Evolutionary conservation across 2,797 vertebrate genomes (phyloP).

Genomic region (Pelobates cultripes): DNA sequence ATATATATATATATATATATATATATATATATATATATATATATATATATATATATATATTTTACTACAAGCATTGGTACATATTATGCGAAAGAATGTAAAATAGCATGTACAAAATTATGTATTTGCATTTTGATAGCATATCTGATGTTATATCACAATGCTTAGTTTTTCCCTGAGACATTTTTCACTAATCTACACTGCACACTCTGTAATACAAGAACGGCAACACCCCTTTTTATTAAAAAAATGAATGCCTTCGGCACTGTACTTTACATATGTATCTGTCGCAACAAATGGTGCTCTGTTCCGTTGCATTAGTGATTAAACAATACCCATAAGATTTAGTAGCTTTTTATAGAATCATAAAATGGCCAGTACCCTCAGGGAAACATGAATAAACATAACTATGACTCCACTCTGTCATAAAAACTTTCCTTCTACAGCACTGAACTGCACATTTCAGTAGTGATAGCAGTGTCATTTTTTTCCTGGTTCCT

Average conservation of each 20-base stretch:
- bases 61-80: too few species aligned
- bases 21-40: too few species aligned
- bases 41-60: too few species aligned
- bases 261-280: constrained; percentile 25
- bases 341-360: constrained; percentile 31
- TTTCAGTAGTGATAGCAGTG: constrained; percentile 34
- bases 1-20: too few species aligned
- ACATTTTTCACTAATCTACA: constrained; percentile 11
- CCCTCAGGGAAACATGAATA: constrained; percentile 42
- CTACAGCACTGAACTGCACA: constrained; percentile 24
- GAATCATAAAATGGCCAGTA: constrained; percentile 27
- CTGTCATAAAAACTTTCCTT: constrained; percentile 35
- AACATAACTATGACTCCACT: constrained; percentile 37
- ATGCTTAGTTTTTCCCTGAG: not conserved
- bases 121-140: too few species aligned
- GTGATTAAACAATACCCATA: constrained; percentile 33
- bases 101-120: too few species aligned
- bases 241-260: constrained; percentile 25
- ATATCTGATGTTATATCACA: too few species aligned
- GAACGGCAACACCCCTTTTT: not conserved
- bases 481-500: constrained; percentile 16
- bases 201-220: constrained; percentile 14
- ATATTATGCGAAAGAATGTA: too few species aligned
- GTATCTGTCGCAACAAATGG: constrained; percentile 43
- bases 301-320: constrained; percentile 27